A percentile compares a stretch with the other conserved stretches of the same genome.
Evolutionary conservation across 2,113 vertebrate species (phyloP).

Genomic region (Herpetotheres cachinnans): DNA sequence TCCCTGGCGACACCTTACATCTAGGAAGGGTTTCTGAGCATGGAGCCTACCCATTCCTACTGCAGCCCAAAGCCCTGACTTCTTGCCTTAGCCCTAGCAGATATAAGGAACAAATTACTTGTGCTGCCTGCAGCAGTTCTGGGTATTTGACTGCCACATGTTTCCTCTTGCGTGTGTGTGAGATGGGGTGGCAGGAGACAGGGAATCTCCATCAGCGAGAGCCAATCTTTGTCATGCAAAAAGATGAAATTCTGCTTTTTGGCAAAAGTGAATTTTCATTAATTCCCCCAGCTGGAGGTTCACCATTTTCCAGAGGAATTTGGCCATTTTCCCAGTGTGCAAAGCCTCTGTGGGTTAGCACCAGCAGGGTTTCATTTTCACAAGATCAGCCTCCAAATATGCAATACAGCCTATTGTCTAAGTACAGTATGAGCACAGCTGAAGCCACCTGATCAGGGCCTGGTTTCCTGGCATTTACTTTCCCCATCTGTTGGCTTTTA

Average conservation of each 20-base stretch:
- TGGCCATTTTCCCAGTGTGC: conserved; percentile 59
- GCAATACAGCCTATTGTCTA: conserved; percentile 28
- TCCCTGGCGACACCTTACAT: not conserved
- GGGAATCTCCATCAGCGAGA: not conserved
- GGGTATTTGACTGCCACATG: not conserved
- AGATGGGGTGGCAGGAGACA: not conserved
- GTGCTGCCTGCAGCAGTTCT: not conserved
- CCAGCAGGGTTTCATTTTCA: conserved; percentile 63
- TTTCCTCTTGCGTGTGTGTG: not conserved
- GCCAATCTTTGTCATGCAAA: not conserved
- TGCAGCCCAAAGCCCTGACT: not conserved
- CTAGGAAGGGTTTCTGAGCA: not conserved
- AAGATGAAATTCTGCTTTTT: conserved; percentile 34
- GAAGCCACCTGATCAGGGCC: conserved; percentile 38
- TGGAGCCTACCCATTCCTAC: not conserved
- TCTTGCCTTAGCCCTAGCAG: not conserved
- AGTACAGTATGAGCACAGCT: conserved; percentile 32
- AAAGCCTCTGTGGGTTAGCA: conserved; percentile 54
- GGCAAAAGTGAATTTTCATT: conserved; percentile 60
- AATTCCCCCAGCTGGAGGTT: conserved; percentile 57
- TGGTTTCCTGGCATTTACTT: conserved; percentile 50
- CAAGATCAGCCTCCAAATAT: conserved; percentile 41
- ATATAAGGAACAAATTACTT: not conserved
- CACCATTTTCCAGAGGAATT: conserved; percentile 60
- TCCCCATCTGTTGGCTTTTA: conserved; percentile 63